Evolutionary conservation across 2,797 vertebrate species (phyloP).

Genomic region (Notamacropus eugenii): DNA sequence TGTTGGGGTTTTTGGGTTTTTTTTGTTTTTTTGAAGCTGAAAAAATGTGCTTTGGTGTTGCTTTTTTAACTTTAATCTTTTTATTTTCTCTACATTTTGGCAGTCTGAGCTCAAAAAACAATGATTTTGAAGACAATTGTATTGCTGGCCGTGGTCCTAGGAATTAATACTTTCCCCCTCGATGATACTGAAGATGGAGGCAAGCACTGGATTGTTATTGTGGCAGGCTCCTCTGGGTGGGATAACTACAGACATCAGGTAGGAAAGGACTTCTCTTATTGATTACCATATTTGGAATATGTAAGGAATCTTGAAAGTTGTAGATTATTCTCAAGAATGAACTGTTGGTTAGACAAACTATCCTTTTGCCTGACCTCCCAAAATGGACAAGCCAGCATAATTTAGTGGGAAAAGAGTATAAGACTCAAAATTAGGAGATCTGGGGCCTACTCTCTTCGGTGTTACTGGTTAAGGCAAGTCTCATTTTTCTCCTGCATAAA

Average conservation of each 20-base stretch:
- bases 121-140: constrained; percentile 83
- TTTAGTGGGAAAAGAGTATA: neutral
- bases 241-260: constrained; percentile 99
- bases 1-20: neutral
- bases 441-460: neutral
- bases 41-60: neutral
- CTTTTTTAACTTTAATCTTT: constrained; percentile 42
- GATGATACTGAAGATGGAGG: constrained; percentile 86
- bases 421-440: neutral
- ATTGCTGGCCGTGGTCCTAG: constrained; percentile 84
- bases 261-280: constrained; percentile 56
- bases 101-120: constrained; percentile 24
- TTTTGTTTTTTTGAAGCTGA: neutral
- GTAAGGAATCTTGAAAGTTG: fast-evolving
- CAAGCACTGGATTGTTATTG: constrained; percentile 97
- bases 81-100: constrained; percentile 58
- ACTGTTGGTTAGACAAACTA: neutral
- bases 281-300: neutral
- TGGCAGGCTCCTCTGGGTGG: constrained; percentile 95
- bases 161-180: constrained; percentile 73
- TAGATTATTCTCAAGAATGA: neutral
- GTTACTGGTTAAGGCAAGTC: neutral
- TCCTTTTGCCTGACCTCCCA: neutral
- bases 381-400: neutral
- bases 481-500: neutral